phyloP scores from a whole-genome alignment of 2,888 invertebrate species.

The Mythimna ferrago region DNA sequence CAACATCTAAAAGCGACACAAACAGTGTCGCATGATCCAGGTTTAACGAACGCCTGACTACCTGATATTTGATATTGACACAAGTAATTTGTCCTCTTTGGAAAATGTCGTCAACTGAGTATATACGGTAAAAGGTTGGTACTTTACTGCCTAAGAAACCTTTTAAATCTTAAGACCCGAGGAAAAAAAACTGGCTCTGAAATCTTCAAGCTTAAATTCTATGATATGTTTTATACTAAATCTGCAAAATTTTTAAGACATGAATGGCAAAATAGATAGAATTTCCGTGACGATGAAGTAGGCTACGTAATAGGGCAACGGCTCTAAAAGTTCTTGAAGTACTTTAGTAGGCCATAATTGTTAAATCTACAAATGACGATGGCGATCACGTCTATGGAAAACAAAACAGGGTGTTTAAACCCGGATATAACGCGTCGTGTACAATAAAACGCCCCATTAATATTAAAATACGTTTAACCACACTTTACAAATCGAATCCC shows the following conservation, averaged over 20 bases:
- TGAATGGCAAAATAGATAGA: not conserved
- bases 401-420: not conserved
- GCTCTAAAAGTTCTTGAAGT: not conserved
- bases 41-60: slow-evolving; percentile 34
- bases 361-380: not conserved
- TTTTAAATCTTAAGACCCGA: not conserved
- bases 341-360: not conserved
- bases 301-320: not conserved
- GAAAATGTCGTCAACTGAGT: slow-evolving; percentile 29
- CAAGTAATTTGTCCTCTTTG: slow-evolving; percentile 43
- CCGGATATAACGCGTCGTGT: not conserved
- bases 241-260: not conserved
- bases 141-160: not conserved
- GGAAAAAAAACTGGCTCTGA: not conserved
- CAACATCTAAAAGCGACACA: slow-evolving; percentile 40
- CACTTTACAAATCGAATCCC: slow-evolving; percentile 13
- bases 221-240: not conserved
- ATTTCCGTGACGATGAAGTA: not conserved
- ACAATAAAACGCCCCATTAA: not conserved
- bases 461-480: not conserved
- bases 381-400: not conserved
- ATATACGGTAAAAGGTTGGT: slow-evolving; percentile 14
- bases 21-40: slow-evolving; percentile 32
- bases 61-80: slow-evolving; percentile 47
- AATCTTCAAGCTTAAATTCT: not conserved